phyloP scores from a whole-genome alignment of 2,888 invertebrate species.

The Aleiodes testaceus region DNA sequence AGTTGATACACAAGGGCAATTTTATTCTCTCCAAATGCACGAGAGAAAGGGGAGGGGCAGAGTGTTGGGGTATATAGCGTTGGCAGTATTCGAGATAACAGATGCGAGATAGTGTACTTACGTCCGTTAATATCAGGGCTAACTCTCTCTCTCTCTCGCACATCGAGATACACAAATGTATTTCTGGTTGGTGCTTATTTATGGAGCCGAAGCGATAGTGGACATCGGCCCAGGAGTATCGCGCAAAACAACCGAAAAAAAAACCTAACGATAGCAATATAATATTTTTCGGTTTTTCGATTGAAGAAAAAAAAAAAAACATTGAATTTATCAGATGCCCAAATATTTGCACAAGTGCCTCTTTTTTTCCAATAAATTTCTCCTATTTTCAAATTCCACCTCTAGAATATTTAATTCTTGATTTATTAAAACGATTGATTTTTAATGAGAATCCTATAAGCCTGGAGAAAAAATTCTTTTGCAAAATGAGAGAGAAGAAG shows the following conservation, averaged over 20 bases:
- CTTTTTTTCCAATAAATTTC: no score
- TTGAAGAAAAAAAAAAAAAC: not conserved
- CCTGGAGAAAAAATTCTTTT: no score
- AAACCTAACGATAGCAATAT: not conserved
- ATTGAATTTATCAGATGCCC: not conserved
- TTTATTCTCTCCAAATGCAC: not conserved
- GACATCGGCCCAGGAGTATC: conserved; percentile 48
- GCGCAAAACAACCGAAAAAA: conserved; percentile 45
- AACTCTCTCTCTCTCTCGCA: conserved; percentile 11
- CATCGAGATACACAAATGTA: conserved; percentile 61
- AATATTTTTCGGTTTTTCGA: conserved; percentile 13
- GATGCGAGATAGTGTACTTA: conserved; percentile 58
- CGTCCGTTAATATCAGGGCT: conserved; percentile 58
- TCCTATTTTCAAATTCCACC: no score
- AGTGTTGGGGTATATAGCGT: conserved; percentile 29
- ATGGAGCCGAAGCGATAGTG: conserved; percentile 61
- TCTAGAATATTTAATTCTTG: no score
- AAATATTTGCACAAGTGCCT: no score
- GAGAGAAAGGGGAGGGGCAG: not conserved
- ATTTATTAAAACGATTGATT: conserved; percentile 5
- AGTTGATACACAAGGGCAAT: conserved; percentile 27
- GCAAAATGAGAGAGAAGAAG: not conserved
- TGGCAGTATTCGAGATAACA: conserved; percentile 55
- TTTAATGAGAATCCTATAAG: not conserved
- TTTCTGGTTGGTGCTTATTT: conserved; percentile 64